phyloP scores from a whole-genome alignment of 2,888 invertebrate species.

The Ormyrus thymus region DNA sequence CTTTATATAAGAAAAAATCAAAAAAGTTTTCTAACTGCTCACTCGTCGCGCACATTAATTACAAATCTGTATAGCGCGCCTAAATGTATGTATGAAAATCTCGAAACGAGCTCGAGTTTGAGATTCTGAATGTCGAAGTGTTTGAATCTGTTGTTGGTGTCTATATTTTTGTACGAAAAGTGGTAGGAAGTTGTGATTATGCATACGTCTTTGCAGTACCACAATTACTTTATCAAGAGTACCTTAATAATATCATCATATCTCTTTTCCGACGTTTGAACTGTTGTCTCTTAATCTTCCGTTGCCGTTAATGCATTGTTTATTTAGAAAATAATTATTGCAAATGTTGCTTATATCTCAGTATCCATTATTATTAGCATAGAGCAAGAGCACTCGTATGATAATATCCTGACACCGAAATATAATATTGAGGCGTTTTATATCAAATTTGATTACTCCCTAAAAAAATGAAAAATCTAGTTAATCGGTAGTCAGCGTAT shows the following conservation, averaged over 20 bases:
- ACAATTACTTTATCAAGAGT: constrained; percentile 12
- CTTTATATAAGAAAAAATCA: constrained; percentile 16
- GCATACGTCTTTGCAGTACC: constrained; percentile 28
- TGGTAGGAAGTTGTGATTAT: constrained; percentile 37
- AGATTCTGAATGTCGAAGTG: constrained; percentile 37
- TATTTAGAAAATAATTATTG: constrained; percentile 52
- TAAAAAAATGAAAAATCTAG: constrained; percentile 53
- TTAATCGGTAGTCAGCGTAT: constrained; percentile 39
- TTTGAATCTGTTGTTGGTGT: constrained; percentile 18
- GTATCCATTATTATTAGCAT: constrained; percentile 19
- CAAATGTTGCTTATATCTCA: constrained; percentile 31
- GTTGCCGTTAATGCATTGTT: constrained; percentile 19
- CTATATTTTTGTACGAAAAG: constrained; percentile 42
- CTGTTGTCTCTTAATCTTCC: constrained; percentile 5
- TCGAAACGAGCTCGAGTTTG: constrained; percentile 1
- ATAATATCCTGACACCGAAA: constrained; percentile 30
- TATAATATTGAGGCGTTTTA: constrained; percentile 38
- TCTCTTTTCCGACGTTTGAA: not conserved
- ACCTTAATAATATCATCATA: not conserved
- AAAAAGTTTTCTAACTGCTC: not conserved
- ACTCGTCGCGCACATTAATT: not conserved
- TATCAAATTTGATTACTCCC: constrained; percentile 47
- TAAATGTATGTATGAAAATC: constrained; percentile 18
- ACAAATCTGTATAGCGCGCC: not conserved
- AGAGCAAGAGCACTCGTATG: constrained; percentile 4